These are phyloP conservation scores for Channa striata DNA, from an alignment of 2,797 vertebrate genomes.

Conservation along the genomic window DNA sequence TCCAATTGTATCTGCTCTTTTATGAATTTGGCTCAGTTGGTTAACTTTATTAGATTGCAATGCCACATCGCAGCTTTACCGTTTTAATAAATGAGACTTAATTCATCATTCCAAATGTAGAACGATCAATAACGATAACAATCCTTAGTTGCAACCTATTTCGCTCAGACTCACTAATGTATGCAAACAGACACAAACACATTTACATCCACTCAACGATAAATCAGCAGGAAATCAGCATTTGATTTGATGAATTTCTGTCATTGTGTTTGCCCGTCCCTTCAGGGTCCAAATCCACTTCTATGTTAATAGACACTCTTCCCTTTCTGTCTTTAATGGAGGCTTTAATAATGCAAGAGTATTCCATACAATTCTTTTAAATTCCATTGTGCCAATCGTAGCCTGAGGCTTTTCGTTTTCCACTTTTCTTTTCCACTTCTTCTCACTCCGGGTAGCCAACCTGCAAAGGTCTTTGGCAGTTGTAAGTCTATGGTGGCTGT, in stretches of 20 bases:
- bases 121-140: slow-evolving; percentile 18
- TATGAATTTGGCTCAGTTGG: too few species aligned
- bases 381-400: slow-evolving; percentile 66
- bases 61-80: background rate
- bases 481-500: slow-evolving; percentile 59
- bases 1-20: too few species aligned
- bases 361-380: slow-evolving; percentile 66
- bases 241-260: slow-evolving; percentile 61
- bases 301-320: slow-evolving; percentile 64
- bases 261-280: slow-evolving; percentile 41
- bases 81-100: background rate
- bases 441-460: slow-evolving; percentile 50
- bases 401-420: slow-evolving; percentile 57
- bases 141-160: slow-evolving; percentile 12
- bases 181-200: slow-evolving; percentile 29
- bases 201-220: slow-evolving; percentile 38
- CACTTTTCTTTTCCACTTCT: slow-evolving; percentile 15
- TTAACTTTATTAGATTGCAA: background rate
- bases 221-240: slow-evolving; percentile 35
- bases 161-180: slow-evolving; percentile 31
- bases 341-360: slow-evolving; percentile 72
- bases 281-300: slow-evolving; percentile 60
- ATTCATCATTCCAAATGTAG: slow-evolving; percentile 20
- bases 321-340: slow-evolving; percentile 62
- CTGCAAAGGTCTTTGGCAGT: slow-evolving; percentile 53